phyloP scores from a whole-genome alignment of 2,113 vertebrate genomes.

The Siniperca chuatsi region DNA sequence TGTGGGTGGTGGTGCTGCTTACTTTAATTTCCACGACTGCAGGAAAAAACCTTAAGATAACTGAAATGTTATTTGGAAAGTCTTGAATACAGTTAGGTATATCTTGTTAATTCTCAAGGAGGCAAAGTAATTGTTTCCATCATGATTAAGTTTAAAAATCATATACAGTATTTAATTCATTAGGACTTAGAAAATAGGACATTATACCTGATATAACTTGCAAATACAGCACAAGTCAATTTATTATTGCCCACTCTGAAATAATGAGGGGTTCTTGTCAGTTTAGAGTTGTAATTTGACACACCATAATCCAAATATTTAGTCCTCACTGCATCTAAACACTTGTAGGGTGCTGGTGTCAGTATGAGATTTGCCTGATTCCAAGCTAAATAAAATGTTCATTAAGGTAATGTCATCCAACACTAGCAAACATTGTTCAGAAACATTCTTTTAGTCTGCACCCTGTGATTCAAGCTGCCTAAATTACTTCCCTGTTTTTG shows the following conservation, averaged over 20 bases:
- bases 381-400: background rate
- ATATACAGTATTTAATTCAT: background rate
- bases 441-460: background rate
- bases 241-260: background rate
- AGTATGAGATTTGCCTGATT: background rate
- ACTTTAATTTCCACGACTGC: background rate
- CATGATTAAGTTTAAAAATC: background rate
- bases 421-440: slow-evolving; percentile 16
- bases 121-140: background rate
- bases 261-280: background rate
- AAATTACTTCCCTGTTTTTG: slow-evolving; percentile 7
- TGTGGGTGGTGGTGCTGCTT: background rate
- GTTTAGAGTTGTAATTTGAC: background rate
- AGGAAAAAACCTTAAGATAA: background rate
- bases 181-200: background rate
- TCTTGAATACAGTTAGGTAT: background rate
- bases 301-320: background rate
- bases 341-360: background rate
- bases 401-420: background rate
- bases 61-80: background rate
- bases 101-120: background rate
- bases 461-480: background rate
- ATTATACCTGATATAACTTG: background rate
- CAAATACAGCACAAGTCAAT: background rate
- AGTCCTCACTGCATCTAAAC: background rate